Conservation (phyloP, 2,888 invertebrate genomes). For the Ellobium chinense region DNA sequence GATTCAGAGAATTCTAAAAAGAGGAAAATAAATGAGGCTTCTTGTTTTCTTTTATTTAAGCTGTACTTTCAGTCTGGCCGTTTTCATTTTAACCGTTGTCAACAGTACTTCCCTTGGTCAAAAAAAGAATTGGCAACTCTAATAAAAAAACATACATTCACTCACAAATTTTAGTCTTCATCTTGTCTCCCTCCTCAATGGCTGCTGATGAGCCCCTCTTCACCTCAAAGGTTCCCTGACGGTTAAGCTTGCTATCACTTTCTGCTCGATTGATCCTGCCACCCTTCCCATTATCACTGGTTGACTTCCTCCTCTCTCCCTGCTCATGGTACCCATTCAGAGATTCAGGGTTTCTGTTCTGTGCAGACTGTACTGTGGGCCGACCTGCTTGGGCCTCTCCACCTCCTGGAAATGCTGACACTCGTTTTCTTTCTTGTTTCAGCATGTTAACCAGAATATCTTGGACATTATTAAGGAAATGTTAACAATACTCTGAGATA, state of each 20-base stretch:
- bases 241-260: slow-evolving; percentile 1
- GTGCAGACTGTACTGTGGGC: background rate
- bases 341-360: background rate
- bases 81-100: too few species aligned
- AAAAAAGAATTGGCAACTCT: too few species aligned
- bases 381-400: slow-evolving; percentile 8
- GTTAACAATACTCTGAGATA: too few species aligned
- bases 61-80: too few species aligned
- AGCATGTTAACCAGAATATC: slow-evolving; percentile 78
- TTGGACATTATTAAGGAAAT: slow-evolving; percentile 43
- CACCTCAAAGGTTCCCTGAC: slow-evolving; percentile 33
- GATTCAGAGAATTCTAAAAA: too few species aligned
- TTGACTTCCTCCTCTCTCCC: background rate
- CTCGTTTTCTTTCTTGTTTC: slow-evolving; percentile 78
- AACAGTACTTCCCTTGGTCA: too few species aligned
- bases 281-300: slow-evolving; percentile 32
- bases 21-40: too few species aligned
- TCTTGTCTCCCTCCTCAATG: slow-evolving; percentile 61
- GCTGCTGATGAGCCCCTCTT: slow-evolving; percentile 20
- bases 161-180: slow-evolving; percentile 73
- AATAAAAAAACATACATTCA: too few species aligned
- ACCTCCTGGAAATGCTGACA: slow-evolving; percentile 62
- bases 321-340: background rate
- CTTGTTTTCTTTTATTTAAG: too few species aligned
- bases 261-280: slow-evolving; percentile 23